Percentiles rank a stretch among this genome's conserved stretches.
phyloP scores from a whole-genome alignment of 2,113 vertebrate species.

The Ramphastos sulfuratus region DNA sequence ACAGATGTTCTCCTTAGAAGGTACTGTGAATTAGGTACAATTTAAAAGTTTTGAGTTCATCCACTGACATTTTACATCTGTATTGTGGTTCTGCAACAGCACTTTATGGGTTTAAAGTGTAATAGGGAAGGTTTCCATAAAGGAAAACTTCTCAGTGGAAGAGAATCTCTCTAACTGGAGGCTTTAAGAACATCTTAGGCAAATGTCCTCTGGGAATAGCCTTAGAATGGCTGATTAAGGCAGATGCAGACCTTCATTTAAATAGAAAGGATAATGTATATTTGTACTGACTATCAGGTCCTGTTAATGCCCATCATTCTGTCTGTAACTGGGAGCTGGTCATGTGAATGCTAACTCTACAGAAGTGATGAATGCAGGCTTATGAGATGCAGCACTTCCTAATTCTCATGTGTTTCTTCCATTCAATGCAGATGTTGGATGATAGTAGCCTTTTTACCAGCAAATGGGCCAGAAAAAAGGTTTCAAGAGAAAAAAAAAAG shows the following conservation, averaged over 20 bases:
- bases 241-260: not conserved
- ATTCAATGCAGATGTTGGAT: not conserved
- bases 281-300: not conserved
- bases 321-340: not conserved
- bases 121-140: not conserved
- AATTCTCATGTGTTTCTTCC: not conserved
- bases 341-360: not conserved
- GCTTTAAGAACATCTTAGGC: not conserved
- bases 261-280: not conserved
- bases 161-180: not conserved
- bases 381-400: not conserved
- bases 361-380: not conserved
- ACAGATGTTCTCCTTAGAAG: not conserved
- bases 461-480: not conserved
- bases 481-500: not conserved
- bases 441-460: not conserved
- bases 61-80: not conserved
- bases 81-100: not conserved
- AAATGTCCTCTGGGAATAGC: not conserved
- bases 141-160: not conserved
- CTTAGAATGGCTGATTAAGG: not conserved
- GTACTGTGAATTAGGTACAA: not conserved
- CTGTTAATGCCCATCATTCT: not conserved
- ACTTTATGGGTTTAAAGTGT: not conserved
- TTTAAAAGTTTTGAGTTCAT: not conserved